These are phyloP conservation scores for Enteromius argenteus DNA, from an alignment of 2,797 vertebrate genomes.

Conservation along the genomic window DNA sequence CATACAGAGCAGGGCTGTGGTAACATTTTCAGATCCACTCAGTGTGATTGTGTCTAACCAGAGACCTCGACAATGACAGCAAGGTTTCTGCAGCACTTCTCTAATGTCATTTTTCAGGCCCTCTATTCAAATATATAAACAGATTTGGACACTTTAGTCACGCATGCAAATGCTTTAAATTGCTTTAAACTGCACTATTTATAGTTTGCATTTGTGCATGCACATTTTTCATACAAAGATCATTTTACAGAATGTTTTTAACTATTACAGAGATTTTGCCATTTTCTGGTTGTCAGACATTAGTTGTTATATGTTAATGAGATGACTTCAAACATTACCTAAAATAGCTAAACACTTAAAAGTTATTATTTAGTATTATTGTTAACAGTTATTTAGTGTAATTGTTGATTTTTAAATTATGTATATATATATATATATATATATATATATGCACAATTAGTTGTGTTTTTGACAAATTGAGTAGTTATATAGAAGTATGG, in stretches of 20 bases:
- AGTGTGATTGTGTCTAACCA: conserved; percentile 22
- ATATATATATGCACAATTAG: no score
- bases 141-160: background rate
- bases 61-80: background rate
- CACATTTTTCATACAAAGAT: background rate
- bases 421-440: no score
- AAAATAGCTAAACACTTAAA: background rate
- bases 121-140: background rate
- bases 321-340: background rate
- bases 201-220: background rate
- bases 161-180: background rate
- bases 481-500: no score
- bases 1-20: conserved; percentile 27
- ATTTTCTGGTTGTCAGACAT: background rate
- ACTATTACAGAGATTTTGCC: background rate
- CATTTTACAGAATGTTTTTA: background rate
- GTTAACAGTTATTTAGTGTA: no score
- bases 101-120: background rate
- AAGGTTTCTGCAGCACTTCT: background rate
- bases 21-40: conserved; percentile 1
- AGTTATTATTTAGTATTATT: background rate
- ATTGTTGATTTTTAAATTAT: no score
- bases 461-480: no score
- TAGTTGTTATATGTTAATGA: background rate
- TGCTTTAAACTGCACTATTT: background rate